These are phyloP conservation scores for Pongo pygmaeus DNA, from an alignment of 2,113 vertebrate species.

Conservation along the genomic window DNA sequence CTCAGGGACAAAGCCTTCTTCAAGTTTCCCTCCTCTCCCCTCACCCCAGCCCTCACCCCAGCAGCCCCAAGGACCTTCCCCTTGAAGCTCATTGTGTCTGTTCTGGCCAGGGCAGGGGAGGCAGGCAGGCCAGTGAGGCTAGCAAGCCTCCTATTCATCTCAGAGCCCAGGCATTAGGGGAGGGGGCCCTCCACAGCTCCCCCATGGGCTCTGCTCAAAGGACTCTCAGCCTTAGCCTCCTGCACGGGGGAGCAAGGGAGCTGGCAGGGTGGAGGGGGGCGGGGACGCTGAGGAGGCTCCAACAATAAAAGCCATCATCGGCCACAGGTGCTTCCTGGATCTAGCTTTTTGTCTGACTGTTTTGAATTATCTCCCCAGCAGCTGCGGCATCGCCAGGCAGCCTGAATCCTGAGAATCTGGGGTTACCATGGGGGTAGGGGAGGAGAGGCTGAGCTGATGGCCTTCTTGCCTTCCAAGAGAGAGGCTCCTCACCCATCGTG, in stretches of 20 bases:
- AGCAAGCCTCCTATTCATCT: slow-evolving; percentile 23
- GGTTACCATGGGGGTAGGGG: slow-evolving; percentile 21
- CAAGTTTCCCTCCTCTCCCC: background rate
- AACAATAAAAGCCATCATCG: slow-evolving; percentile 77
- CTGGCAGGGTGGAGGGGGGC: slow-evolving; percentile 2
- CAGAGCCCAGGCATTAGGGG: background rate
- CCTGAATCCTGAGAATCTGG: slow-evolving; percentile 77
- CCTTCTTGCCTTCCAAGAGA: slow-evolving; percentile 22
- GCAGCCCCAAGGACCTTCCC: background rate
- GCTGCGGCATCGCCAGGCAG: slow-evolving; percentile 81
- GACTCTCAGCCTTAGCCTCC: background rate
- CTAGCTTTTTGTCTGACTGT: slow-evolving; percentile 79
- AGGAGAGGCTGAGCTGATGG: background rate
- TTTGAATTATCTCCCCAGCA: slow-evolving; percentile 85
- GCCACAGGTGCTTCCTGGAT: slow-evolving; percentile 86
- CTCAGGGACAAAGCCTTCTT: background rate
- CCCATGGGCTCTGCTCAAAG: background rate
- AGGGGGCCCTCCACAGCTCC: background rate
- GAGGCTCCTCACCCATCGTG: background rate
- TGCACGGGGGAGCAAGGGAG: background rate
- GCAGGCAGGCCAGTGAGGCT: background rate
- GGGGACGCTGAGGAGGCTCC: slow-evolving; percentile 64
- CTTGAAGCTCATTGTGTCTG: slow-evolving; percentile 56
- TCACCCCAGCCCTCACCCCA: background rate
- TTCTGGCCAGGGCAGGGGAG: background rate